Base-by-base conservation (phyloP, 2,888 invertebrate species). In the Hedya salicella region DNA sequence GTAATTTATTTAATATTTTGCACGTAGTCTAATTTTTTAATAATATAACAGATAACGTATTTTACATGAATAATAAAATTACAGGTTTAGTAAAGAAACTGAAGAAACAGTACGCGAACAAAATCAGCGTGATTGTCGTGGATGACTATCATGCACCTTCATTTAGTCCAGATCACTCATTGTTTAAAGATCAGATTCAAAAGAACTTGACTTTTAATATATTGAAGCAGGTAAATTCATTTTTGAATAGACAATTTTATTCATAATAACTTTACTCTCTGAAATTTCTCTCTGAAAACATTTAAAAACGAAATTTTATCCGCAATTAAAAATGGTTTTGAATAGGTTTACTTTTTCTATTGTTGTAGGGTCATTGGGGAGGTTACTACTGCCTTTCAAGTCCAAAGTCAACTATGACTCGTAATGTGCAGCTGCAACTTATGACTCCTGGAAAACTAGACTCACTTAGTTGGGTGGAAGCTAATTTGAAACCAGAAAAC, bases 51-150 rank as follows among this genome's bases (percentile, higher is more conserved):
- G n/a, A n/a, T n/a, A n/a, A n/a, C n/a, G n/a, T n/a, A n/a, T n/a
- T 25, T 25, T 25, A 25, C 25, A 3, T 25, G 6, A 14, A 25
- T 25, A 9, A 49, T 30, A 25, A 25, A 50, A 68, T 70, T 25
- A 13, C 57, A 85, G 97, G 97, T 49, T 86, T 96, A 54, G 93
- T 95, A 0, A 95, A 95, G 74, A 96, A 95, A 79, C 78, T 97
- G 5, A 89, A 93, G 71, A 93, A 91, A 71, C 95, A 96, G 78
- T 93, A 94, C 53, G 82, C 85, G 2, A 82, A 87, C n/a, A 83
- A 86, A 2, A 79, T 91, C 30, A 82, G 89, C 19, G 83, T 90
- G 14, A 73, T 95, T 0, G 86, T 94, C 16, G 88, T 94, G 17
- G 78, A 91, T 46, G 92, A 92, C 68, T 71, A 74, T n/a, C 70